Evolutionary conservation across 2,888 invertebrate genomes (phyloP).

Genomic region (Hylaea fasciaria): DNA sequence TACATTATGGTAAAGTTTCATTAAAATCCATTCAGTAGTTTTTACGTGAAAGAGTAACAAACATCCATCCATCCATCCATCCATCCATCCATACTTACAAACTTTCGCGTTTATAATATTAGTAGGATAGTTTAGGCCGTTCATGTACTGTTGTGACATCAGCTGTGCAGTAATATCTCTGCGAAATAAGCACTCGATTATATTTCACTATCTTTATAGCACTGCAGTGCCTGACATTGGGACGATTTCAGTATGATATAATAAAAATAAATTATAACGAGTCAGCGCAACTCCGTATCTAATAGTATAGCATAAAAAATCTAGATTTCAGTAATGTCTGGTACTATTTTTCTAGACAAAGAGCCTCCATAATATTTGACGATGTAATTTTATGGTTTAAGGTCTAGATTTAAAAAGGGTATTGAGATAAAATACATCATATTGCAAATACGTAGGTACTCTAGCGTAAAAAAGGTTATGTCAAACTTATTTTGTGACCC

Average conservation of each 20-base stretch:
- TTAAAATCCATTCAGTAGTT: too few relatives aligned
- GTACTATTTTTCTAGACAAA: too few relatives aligned
- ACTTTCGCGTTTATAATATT: too few relatives aligned
- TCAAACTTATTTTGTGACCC: too few relatives aligned
- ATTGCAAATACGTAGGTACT: too few relatives aligned
- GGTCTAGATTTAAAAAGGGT: conserved; percentile 3
- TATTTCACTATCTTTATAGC: conserved; percentile 33
- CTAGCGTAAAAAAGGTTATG: too few relatives aligned
- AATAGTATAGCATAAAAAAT: background rate
- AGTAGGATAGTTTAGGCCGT: too few relatives aligned
- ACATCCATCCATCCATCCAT: too few relatives aligned
- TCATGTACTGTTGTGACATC: background rate
- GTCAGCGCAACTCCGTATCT: conserved; percentile 17
- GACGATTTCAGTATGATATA: conserved; percentile 27
- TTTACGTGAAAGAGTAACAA: too few relatives aligned
- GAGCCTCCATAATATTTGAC: conserved; percentile 1
- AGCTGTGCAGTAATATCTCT: conserved; percentile 11
- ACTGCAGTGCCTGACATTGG: conserved; percentile 19
- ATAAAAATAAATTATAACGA: conserved; percentile 28
- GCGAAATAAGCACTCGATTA: conserved; percentile 34
- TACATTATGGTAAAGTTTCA: too few relatives aligned
- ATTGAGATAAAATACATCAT: background rate
- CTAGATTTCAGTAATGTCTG: background rate
- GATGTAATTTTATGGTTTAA: conserved; percentile 10
- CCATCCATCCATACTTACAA: too few relatives aligned